Evolutionary conservation across 2,888 invertebrate genomes (phyloP).

Genomic region (Stomorhina lunata): DNA sequence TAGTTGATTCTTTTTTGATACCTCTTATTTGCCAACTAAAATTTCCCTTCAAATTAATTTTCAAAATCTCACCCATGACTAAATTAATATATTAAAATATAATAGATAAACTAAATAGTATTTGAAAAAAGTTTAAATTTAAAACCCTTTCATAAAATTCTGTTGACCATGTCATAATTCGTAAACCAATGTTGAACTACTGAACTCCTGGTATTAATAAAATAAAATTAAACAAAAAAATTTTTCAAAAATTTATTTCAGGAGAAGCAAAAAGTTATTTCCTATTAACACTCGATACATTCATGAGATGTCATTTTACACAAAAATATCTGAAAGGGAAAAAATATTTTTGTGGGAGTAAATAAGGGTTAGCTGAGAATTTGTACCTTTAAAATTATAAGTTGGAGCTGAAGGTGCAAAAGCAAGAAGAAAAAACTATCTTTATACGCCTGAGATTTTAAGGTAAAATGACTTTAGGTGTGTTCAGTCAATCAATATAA

Average conservation of each 20-base stretch:
- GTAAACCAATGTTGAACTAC: slow-evolving; percentile 32
- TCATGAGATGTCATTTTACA: too few relatives aligned
- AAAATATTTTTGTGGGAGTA: too few relatives aligned
- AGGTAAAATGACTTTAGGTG: slow-evolving; percentile 16
- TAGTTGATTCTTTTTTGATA: too few relatives aligned
- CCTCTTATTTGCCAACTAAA: too few relatives aligned
- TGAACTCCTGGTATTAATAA: slow-evolving; percentile 48
- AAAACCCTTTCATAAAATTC: slow-evolving; percentile 51
- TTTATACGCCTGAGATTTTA: slow-evolving; percentile 37
- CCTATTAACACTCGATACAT: neutral
- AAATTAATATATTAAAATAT: slow-evolving; percentile 10
- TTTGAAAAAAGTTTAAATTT: slow-evolving; percentile 14
- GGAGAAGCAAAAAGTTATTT: neutral
- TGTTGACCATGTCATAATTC: slow-evolving; percentile 64
- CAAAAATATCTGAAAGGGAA: too few relatives aligned
- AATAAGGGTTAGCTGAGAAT: too few relatives aligned
- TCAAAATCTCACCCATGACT: neutral
- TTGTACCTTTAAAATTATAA: neutral
- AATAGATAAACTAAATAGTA: slow-evolving; percentile 20
- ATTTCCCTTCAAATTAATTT: too few relatives aligned
- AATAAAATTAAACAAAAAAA: neutral
- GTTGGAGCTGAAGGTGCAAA: neutral
- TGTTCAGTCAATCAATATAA: slow-evolving; percentile 15
- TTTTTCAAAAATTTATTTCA: neutral
- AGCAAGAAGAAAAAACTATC: neutral